phyloP scores from a whole-genome alignment of 1,140 invertebrate species.

The Drosophila bocqueti region DNA sequence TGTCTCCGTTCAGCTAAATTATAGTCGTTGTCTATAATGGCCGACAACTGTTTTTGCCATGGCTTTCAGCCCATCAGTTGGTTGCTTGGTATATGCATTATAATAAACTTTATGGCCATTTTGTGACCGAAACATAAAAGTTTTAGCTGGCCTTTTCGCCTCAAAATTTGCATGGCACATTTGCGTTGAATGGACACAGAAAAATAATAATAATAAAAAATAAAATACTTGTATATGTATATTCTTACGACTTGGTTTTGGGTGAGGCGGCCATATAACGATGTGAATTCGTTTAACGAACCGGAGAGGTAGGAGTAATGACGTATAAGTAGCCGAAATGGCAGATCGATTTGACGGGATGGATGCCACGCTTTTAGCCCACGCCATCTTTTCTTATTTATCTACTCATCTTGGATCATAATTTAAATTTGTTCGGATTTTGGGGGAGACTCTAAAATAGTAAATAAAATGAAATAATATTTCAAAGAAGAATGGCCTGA shows the following conservation, averaged over 20 bases:
- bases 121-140: conserved; percentile 67
- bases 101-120: conserved; percentile 79
- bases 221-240: conserved; percentile 29
- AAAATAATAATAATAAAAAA: conserved; percentile 19
- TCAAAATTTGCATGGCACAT: conserved; percentile 49
- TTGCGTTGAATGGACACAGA: conserved; percentile 31
- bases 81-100: conserved; percentile 43
- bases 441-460: neutral
- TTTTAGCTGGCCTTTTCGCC: conserved; percentile 30
- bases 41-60: conserved; percentile 53
- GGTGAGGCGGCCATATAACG: conserved; percentile 35
- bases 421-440: conserved; percentile 6
- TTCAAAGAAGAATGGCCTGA: no score
- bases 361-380: conserved; percentile 35
- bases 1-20: conserved; percentile 51
- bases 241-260: conserved; percentile 27
- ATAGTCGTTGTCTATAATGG: conserved; percentile 46
- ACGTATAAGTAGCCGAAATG: conserved; percentile 33
- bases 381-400: conserved; percentile 15
- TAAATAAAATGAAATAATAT: neutral
- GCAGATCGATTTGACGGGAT: conserved; percentile 30
- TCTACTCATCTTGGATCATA: conserved; percentile 1
- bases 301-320: conserved; percentile 17
- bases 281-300: conserved; percentile 24
- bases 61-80: conserved; percentile 8